Evolutionary conservation across 2,113 vertebrate species (phyloP), one percentile per base, ranked within the genome.

Genomic region (Terrapene triunguis): DNA sequence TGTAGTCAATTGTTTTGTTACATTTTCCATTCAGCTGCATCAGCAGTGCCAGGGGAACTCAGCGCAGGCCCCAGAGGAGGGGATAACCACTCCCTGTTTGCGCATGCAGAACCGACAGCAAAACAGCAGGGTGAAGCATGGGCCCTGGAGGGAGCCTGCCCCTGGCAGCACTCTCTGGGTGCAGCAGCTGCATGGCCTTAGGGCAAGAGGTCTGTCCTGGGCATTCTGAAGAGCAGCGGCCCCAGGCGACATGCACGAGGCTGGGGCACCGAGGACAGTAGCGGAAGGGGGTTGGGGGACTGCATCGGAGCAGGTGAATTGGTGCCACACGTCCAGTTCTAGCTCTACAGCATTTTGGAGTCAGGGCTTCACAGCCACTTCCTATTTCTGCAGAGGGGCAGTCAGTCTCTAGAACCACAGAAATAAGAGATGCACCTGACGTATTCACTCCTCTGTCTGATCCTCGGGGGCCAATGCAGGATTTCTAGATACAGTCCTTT

Each of bases 21-120:
- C 82, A 89, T 89, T 93, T 93, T 93, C 87, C 92, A 57, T 81
- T 89, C 16, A 42, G 83, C 65, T 89, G 87, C 87, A 51, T 85
- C 19, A 10, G 21, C n/a, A 17, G 42, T 38, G 82, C 87, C 92
- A 72, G 65, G 76, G 82, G 87, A 89, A 55, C 62, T 89, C 53
- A 35, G 29, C 50, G 13, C 8, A 6, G 84, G 74, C n/a, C 57
- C 62, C 53, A 53, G 51, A 47, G 87, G 87, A 85, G 87, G 82
- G 38, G 87, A 93, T 24, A 93, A 74, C n/a, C 10, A 44, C 27
- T 85, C 83, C 78, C 87, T 85, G 89, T 82, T 92, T 78, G 90
- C 80, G 62, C 21, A 29, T 65, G 85, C 72, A 65, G n/a, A 29
- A 25, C 57, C 82, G 29, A 50, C 48, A 54, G 69, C n/a, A 78